Base-by-base conservation (phyloP, 2,797 vertebrate genomes). In the Pangasius larnaudii region DNA sequence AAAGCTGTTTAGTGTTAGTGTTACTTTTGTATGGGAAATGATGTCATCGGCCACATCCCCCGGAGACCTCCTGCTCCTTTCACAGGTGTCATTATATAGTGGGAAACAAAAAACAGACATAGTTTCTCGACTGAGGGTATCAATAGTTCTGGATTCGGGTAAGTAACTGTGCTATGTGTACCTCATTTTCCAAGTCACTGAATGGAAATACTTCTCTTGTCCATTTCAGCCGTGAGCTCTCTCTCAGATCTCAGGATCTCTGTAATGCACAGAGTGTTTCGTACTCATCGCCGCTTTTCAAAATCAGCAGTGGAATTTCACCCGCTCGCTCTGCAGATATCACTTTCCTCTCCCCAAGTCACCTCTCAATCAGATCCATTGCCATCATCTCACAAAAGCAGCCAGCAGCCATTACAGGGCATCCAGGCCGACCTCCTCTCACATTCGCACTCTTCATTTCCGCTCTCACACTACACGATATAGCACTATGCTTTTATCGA, bases 301-400 rank as follows among this genome's bases (percentile, higher is more conserved):
- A 85, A 84, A 91, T 88, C 90, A 75, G 56, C 84, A 51, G 61
- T 72, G 65, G 88, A 87, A 72, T 86, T 87, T 33, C 49, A 83
- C 83, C 86, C 63, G 53, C 69, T 77, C 30, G 19, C 77, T 61
- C 24, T 77, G 24, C 77, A 79, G 71, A 87, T 33, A 78, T 77
- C 85, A 87, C 86, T 90, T 58, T 83, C 77, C 77, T 85, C 89
- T 82, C 87, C 75, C 82, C 59, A 65, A 87, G 85, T 83, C 71
- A 71, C 85, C 63, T 75, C 82, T 89, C 90, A 87, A 84, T 90
- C 90, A 86, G 69, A 83, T 42, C 82, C 46, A 79, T 86, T 90
- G 84, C 87, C 61, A 80, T 88, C 84, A 42, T 87, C 86, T 88
- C 61, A 84, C 85, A 87, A 84, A 89, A 89, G 85, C 71, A 58